Evolutionary conservation across 2,113 vertebrate genomes (phyloP).

Genomic region (Tautogolabrus adspersus): DNA sequence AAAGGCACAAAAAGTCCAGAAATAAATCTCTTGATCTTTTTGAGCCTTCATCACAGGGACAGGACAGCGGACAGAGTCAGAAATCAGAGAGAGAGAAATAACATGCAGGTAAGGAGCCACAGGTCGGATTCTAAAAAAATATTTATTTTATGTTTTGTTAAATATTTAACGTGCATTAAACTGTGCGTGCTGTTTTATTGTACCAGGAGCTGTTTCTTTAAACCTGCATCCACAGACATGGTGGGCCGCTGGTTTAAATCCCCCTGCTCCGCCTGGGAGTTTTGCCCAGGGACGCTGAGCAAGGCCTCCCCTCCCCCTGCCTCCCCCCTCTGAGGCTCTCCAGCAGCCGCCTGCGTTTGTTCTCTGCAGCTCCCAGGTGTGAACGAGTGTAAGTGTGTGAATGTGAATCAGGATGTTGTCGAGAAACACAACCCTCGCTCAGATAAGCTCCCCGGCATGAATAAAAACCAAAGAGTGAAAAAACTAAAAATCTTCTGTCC

Average conservation of each 20-base stretch:
- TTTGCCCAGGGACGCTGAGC: background rate
- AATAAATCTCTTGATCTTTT: too few relatives aligned
- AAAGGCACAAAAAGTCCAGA: too few relatives aligned
- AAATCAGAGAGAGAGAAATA: too few relatives aligned
- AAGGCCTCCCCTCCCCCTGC: slow-evolving; percentile 11
- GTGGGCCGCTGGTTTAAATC: background rate
- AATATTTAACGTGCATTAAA: too few relatives aligned
- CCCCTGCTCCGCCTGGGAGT: background rate
- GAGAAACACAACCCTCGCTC: slow-evolving; percentile 38
- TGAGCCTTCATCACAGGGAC: too few relatives aligned
- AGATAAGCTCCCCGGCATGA: slow-evolving; percentile 36
- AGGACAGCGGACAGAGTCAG: too few relatives aligned
- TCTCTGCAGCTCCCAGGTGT: slow-evolving; percentile 57
- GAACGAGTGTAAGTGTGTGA: slow-evolving; percentile 48
- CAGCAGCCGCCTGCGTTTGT: slow-evolving; percentile 28
- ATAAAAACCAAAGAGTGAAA: slow-evolving; percentile 24
- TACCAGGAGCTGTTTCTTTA: background rate
- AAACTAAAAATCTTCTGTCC: slow-evolving; percentile 1
- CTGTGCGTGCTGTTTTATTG: background rate
- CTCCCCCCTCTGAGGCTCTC: slow-evolving; percentile 12
- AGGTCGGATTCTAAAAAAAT: too few relatives aligned
- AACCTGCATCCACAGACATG: background rate
- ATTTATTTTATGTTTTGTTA: too few relatives aligned
- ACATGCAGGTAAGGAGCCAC: too few relatives aligned
- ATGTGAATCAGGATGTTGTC: slow-evolving; percentile 55